Base-by-base conservation (phyloP, 2,113 vertebrate species). In the Cinclus cinclus region DNA sequence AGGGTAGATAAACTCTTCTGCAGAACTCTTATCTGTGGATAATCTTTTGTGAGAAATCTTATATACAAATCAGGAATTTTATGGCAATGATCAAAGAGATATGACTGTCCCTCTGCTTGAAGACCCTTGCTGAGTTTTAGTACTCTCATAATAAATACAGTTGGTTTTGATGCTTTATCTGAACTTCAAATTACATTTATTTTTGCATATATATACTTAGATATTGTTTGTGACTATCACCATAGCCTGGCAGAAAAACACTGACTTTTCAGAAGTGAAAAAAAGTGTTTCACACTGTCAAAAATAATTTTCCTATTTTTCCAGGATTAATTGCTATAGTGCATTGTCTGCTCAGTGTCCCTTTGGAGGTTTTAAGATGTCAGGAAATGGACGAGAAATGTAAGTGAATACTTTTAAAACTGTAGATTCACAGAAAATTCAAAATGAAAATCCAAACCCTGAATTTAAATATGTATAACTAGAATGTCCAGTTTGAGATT, bases 361-460 rank as follows among this genome's bases (percentile, higher is more conserved):
- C 19, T 99, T 99, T 83, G 99, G 99, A 84, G 99, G 99, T 80
- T 99, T 98, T 97, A 99, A 99, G 95, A 99, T 99, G 99, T 99
- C 99, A 90, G 99, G 99, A 95, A 99, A 99, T 91, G 99, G 98
- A 46, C 96, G 99, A 94, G 99, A 99, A 97, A 52, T 99, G 99
- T 99, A 98, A 99, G 98, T 97, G 91, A 81, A 94, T 49, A 39
- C 1, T 60, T 78, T 37, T 25, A 2, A 63, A 67, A 55, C 23
- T 20, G 6, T 13, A 74, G 8, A 82, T 39, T 77, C 10, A 55
- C 4, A 39, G 14, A 18, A 79, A 90, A 23, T 39, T n/a, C 25
- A 83, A 64, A 67, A 90, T 28, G 1, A 85, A 93, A 59, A 84
- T 52, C 25, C 23, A n/a, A 68, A 55, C 3, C 7, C 1, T 3